Percentiles rank a stretch among this genome's conserved stretches.
These are phyloP conservation scores for Xyrauchen texanus DNA, from an alignment of 2,113 vertebrate species.

Conservation along the genomic window DNA sequence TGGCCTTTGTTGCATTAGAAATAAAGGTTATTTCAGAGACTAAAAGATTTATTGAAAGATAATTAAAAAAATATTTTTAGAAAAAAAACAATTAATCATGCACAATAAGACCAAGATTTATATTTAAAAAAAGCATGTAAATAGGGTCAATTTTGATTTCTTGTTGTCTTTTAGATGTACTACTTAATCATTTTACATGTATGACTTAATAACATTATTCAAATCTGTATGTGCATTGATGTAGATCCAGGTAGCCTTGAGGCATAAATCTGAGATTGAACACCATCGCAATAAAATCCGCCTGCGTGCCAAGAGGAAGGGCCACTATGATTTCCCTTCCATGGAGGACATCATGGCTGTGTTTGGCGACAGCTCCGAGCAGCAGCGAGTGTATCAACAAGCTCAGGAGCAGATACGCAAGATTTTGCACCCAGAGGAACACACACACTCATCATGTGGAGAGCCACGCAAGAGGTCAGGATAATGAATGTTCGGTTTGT, in stretches of 20 bases:
- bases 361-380: constrained; percentile 85
- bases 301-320: constrained; percentile 91
- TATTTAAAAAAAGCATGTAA: background rate
- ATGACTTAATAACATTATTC: background rate
- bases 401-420: constrained; percentile 97
- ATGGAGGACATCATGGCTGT: constrained; percentile 90
- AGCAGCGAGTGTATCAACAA: constrained; percentile 88
- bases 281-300: constrained; percentile 96
- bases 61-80: too few species aligned
- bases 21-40: too few species aligned
- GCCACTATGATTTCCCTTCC: constrained; percentile 94
- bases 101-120: too few species aligned
- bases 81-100: too few species aligned
- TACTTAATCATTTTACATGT: too few species aligned
- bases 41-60: too few species aligned
- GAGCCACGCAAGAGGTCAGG: constrained; percentile 84
- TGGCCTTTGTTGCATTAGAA: too few species aligned
- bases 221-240: background rate
- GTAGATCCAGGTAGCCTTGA: constrained; percentile 88
- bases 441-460: constrained; percentile 72
- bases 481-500: too few species aligned
- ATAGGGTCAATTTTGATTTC: too few species aligned
- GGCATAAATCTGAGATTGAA: constrained; percentile 96
- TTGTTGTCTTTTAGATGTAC: background rate
- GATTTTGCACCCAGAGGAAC: constrained; percentile 86